These are phyloP conservation scores for Homalodisca vitripennis DNA, from an alignment of 1,140 invertebrate species.

Conservation along the genomic window DNA sequence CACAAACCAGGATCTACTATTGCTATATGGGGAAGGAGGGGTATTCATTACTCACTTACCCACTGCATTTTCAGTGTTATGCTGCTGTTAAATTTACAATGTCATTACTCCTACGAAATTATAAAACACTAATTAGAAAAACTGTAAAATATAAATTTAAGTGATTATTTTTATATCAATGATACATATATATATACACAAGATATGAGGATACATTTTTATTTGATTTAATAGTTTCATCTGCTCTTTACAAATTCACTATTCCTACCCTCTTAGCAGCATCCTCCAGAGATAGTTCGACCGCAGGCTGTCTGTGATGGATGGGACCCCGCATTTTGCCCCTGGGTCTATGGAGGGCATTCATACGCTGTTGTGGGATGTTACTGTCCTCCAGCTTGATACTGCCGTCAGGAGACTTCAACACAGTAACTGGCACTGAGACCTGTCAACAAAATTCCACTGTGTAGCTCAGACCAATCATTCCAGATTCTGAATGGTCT, in stretches of 20 bases:
- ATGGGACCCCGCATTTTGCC: not conserved
- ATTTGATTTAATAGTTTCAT: not conserved
- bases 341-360: not conserved
- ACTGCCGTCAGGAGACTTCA: not conserved
- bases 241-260: too few species aligned
- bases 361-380: constrained; percentile 1
- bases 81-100: not conserved
- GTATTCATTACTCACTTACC: not conserved
- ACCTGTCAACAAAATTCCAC: too few species aligned
- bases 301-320: constrained; percentile 2
- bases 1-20: too few species aligned
- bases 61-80: not conserved
- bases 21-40: not conserved
- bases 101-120: not conserved
- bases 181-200: not conserved
- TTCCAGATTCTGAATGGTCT: too few species aligned
- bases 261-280: constrained; percentile 36
- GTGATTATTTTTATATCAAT: too few species aligned
- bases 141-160: too few species aligned
- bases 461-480: too few species aligned
- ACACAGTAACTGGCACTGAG: too few species aligned
- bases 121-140: too few species aligned
- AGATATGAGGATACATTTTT: not conserved
- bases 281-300: constrained; percentile 34
- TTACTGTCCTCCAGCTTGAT: not conserved